phyloP scores from a whole-genome alignment of 2,113 vertebrate genomes.

The Marmota flaviventris region DNA sequence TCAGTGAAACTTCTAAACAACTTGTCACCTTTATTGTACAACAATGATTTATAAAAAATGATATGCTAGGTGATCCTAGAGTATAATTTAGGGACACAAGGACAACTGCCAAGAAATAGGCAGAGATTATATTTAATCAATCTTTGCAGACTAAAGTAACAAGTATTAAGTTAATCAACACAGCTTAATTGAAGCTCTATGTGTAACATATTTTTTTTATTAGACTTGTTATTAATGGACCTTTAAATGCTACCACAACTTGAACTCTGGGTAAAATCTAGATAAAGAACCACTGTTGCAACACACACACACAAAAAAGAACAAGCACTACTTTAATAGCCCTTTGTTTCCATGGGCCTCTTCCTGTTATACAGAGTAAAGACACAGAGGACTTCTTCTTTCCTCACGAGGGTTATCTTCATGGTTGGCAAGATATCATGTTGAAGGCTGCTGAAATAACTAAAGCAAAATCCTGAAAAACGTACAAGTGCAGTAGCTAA shows the following conservation, averaged over 20 bases:
- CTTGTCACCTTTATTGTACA: constrained; percentile 88
- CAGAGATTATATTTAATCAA: constrained; percentile 68
- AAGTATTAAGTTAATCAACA: constrained; percentile 82
- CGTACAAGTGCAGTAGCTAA: background rate
- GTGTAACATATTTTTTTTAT: constrained; percentile 68
- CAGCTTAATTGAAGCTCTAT: constrained; percentile 76
- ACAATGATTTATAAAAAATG: constrained; percentile 80
- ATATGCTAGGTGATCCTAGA: constrained; percentile 89
- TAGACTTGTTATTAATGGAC: constrained; percentile 75
- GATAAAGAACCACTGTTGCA: constrained; percentile 82
- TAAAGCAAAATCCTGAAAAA: background rate
- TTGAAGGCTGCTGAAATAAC: background rate
- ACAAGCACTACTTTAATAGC: constrained; percentile 69
- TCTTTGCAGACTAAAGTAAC: constrained; percentile 76
- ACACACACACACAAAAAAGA: constrained; percentile 67
- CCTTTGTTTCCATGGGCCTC: constrained; percentile 75
- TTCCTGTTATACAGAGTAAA: constrained; percentile 60
- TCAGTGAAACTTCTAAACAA: constrained; percentile 71
- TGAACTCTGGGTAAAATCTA: constrained; percentile 74
- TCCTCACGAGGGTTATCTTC: background rate
- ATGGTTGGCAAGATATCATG: background rate
- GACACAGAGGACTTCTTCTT: constrained; percentile 63
- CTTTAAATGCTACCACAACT: constrained; percentile 75
- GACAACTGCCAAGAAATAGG: constrained; percentile 80
- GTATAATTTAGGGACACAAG: constrained; percentile 88